These are phyloP conservation scores for Calephelis nemesis DNA, from an alignment of 1,140 invertebrate genomes.

Conservation along the genomic window DNA sequence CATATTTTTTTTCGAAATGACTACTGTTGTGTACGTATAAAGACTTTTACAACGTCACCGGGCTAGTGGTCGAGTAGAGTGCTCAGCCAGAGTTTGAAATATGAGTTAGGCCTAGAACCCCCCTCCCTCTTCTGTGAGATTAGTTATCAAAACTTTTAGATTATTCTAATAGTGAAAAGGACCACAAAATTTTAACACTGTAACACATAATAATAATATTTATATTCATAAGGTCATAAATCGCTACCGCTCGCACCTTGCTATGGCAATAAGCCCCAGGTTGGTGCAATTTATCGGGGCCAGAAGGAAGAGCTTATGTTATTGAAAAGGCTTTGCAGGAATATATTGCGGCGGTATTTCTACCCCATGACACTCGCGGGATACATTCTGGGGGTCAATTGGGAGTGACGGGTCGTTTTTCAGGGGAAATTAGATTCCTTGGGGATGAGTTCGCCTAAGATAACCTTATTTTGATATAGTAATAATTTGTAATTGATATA, in stretches of 20 bases:
- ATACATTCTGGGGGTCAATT: conserved; percentile 42
- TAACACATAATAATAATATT: no score
- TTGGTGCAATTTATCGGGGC: conserved; percentile 55
- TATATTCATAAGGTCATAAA: not conserved
- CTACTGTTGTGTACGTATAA: no score
- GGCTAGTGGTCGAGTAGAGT: no score
- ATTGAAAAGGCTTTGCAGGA: conserved; percentile 58
- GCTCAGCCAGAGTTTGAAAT: no score
- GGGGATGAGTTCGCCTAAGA: not conserved
- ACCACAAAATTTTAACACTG: no score
- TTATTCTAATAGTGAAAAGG: no score
- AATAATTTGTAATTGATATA: not conserved
- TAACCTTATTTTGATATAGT: conserved; percentile 1
- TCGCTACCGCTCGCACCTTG: not conserved
- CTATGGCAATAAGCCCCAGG: conserved; percentile 31
- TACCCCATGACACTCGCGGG: conserved; percentile 47
- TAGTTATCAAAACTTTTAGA: no score
- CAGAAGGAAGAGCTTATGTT: conserved; percentile 45
- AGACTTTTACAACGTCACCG: no score
- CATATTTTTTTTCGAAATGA: no score
- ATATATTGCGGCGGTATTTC: conserved; percentile 48
- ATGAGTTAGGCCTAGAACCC: no score
- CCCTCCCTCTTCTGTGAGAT: no score
- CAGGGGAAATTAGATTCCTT: conserved; percentile 27
- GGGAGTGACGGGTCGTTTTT: conserved; percentile 38